Evolutionary conservation across 2,888 invertebrate genomes (phyloP).

Genomic region (Leptopilina myrica): DNA sequence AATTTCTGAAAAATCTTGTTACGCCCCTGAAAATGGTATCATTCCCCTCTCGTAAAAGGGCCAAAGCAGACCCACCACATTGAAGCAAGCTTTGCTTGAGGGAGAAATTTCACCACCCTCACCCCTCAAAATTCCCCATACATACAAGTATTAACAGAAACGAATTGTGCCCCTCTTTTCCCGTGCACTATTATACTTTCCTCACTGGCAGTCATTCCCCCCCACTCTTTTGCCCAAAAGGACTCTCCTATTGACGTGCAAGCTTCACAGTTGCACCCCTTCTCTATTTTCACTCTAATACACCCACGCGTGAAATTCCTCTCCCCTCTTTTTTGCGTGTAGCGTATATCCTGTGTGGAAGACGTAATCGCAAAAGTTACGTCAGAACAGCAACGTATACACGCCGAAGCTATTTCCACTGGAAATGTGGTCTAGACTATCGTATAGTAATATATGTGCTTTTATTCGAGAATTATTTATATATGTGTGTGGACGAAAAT

Average conservation of each 20-base stretch:
- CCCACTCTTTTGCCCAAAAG: conserved; percentile 13
- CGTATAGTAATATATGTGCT: too few species aligned
- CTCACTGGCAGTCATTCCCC: conserved; percentile 5
- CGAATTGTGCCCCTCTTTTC: background rate
- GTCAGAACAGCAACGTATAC: conserved; percentile 30
- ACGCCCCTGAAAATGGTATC: background rate
- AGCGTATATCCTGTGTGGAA: background rate
- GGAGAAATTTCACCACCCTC: background rate
- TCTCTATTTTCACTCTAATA: background rate
- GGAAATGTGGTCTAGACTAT: background rate
- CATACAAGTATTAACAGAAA: conserved; percentile 14
- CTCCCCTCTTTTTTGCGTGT: conserved; percentile 25
- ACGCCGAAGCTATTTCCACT: background rate
- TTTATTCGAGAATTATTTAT: background rate
- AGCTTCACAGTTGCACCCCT: conserved; percentile 15
- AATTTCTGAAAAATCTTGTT: background rate
- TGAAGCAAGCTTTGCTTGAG: conserved; percentile 1
- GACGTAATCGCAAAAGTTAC: conserved; percentile 27
- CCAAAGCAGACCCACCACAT: background rate
- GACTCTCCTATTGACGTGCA: conserved; percentile 39
- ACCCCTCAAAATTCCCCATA: background rate
- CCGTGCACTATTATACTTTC: background rate
- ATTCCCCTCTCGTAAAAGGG: background rate
- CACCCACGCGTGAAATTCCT: conserved; percentile 31
- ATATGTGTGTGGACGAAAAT: background rate